Conservation (phyloP, 2,797 vertebrate species). For the Nyctibius grandis region DNA sequence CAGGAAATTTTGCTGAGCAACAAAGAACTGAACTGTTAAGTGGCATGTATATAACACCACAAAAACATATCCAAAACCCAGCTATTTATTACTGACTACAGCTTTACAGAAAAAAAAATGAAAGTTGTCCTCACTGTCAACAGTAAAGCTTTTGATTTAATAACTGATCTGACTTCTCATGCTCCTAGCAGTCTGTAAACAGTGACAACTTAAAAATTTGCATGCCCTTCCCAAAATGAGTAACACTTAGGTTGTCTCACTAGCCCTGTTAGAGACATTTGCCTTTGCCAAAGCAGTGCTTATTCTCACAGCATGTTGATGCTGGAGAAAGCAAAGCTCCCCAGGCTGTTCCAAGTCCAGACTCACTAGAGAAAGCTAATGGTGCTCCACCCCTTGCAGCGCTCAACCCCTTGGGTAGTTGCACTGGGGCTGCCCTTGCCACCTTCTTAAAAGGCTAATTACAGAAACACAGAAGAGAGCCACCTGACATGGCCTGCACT, state of each 20-base stretch:
- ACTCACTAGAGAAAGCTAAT: background rate
- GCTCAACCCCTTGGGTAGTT: rapidly evolving
- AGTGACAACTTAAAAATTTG: background rate
- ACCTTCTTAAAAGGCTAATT: background rate
- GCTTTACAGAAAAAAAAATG: background rate
- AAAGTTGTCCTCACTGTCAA: background rate
- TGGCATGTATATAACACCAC: background rate
- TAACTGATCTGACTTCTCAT: background rate
- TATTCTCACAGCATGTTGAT: background rate
- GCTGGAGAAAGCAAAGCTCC: background rate
- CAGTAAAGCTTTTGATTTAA: background rate
- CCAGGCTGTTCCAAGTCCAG: background rate
- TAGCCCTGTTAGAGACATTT: background rate
- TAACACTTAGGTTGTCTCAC: background rate
- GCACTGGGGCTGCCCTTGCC: background rate
- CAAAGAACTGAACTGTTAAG: background rate
- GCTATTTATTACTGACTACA: background rate
- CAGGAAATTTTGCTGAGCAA: background rate
- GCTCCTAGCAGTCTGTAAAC: background rate
- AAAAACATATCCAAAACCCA: background rate
- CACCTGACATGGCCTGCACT: background rate
- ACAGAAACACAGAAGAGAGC: background rate
- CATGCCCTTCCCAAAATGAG: background rate
- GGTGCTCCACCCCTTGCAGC: background rate
- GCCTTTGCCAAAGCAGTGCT: background rate